Base-by-base conservation (phyloP, 2,888 invertebrate species). In the Tinea pellionella region DNA sequence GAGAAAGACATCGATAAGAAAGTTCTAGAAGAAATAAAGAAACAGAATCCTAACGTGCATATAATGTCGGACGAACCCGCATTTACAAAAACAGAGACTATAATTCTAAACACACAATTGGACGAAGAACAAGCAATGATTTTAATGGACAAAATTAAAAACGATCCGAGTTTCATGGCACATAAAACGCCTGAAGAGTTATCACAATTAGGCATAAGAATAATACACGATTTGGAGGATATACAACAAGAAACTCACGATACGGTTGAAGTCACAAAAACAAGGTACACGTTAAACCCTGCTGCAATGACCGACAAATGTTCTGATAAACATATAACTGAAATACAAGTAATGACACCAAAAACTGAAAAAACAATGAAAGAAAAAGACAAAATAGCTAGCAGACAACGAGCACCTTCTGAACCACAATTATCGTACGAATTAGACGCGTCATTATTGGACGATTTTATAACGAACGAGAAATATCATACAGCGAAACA, bases 331-430 rank as follows among this genome's bases (percentile, higher is more conserved):
- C 93, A 92, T 69, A 89, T 93, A 32, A 93, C 93, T 43, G 93
- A 93, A 78, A 93, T 93, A 61, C 92, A 93, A 77, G 93, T 93
- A 0, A 78, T 90, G 1, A 89, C 90, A 13, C 89, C 89, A 4
- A 78, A 80, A 53, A 83, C 73, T 60, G 89, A 78, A 64, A 80
- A 79, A 65, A 65, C 67, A 15, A 64, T 65, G 11, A 74, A 74
- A 63, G 69, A 73, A 64, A 78, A 75, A 73, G 76, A 81, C 62
- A 84, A 84, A 71, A 69, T 82, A 60, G 68, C 77, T 37, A 80
- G 81, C 64, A 84, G 80, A 64, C 86, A 87, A 64, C 72, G 86
- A 71, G 72, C 72, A 24, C 80, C 82, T 1, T 72, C 74, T 63
- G 87, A 86, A 62, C 80, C 82, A 0, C 68, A 74, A 1, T 65